A percentile compares a stretch with the other conserved stretches of the same genome.
Evolutionary conservation across 2,888 invertebrate genomes (phyloP).

Genomic region (Drosophila lacicola): DNA sequence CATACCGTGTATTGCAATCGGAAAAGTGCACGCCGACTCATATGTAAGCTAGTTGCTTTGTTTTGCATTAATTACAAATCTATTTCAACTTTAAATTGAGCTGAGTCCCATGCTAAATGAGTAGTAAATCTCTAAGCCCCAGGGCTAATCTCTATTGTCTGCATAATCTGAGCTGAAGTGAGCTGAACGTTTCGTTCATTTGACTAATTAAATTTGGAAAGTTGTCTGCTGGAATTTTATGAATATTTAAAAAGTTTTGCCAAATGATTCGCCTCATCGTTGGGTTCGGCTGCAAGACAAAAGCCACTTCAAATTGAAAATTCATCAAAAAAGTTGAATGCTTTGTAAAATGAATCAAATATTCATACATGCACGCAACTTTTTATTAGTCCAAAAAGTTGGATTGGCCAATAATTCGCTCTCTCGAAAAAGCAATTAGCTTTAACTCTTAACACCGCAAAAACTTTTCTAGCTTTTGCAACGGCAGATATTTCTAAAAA

Average conservation of each 20-base stretch:
- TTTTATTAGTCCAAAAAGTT: constrained; percentile 73
- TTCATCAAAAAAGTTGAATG: constrained; percentile 80
- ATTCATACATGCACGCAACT: constrained; percentile 75
- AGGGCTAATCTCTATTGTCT: constrained; percentile 40
- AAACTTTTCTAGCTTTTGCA: constrained; percentile 24
- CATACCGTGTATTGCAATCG: constrained; percentile 19
- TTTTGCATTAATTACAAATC: constrained; percentile 70
- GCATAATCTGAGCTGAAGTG: constrained; percentile 23
- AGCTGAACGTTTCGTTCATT: constrained; percentile 71
- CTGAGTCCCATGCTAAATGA: constrained; percentile 17
- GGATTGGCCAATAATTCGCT: constrained; percentile 71
- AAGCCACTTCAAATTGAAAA: constrained; percentile 77
- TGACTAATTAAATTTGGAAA: constrained; percentile 76
- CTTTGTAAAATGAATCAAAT: constrained; percentile 72
- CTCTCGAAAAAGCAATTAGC: constrained; percentile 71
- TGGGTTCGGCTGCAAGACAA: constrained; percentile 54
- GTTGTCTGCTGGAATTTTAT: constrained; percentile 71
- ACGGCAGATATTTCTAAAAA: constrained; percentile 4
- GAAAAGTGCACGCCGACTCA: constrained; percentile 20
- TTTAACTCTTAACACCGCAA: constrained; percentile 28
- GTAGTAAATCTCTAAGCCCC: constrained; percentile 33
- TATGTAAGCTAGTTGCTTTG: constrained; percentile 21
- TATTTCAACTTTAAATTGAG: constrained; percentile 55
- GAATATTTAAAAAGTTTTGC: constrained; percentile 74
- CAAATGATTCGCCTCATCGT: constrained; percentile 60